Evolutionary conservation across 1,140 invertebrate genomes (phyloP).

Genomic region (Telenomus remus): DNA sequence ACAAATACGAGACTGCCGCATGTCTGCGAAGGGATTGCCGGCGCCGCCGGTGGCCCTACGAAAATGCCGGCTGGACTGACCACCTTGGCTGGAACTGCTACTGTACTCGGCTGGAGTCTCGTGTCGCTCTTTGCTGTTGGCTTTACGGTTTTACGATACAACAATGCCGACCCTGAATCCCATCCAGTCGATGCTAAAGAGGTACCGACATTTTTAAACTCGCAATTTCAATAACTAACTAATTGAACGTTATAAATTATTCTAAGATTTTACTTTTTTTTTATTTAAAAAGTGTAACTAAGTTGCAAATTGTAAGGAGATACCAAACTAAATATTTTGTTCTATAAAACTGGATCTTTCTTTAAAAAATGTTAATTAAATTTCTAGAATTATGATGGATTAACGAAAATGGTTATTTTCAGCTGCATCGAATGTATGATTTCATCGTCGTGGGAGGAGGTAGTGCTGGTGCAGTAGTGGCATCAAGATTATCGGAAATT

Average conservation of each 20-base stretch:
- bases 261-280: too few relatives aligned
- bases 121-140: slow-evolving; percentile 87
- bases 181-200: slow-evolving; percentile 81
- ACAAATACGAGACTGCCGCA: slow-evolving; percentile 9
- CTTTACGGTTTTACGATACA: slow-evolving; percentile 87
- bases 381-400: too few relatives aligned
- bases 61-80: slow-evolving; percentile 67
- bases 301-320: too few relatives aligned
- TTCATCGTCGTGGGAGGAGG: slow-evolving; percentile 93
- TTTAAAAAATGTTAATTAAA: too few relatives aligned
- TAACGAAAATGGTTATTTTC: slow-evolving; percentile 54
- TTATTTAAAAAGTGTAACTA: too few relatives aligned
- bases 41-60: slow-evolving; percentile 39
- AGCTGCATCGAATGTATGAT: slow-evolving; percentile 86
- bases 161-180: slow-evolving; percentile 87
- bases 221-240: too few relatives aligned
- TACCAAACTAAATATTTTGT: too few relatives aligned
- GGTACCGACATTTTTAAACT: slow-evolving; percentile 73
- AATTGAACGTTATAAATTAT: too few relatives aligned
- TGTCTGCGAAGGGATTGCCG: slow-evolving; percentile 8
- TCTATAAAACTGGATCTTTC: too few relatives aligned
- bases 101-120: slow-evolving; percentile 81
- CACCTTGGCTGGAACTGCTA: slow-evolving; percentile 68
- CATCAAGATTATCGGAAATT: slow-evolving; percentile 88
- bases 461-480: slow-evolving; percentile 93